Evolutionary conservation across 2,113 vertebrate genomes (phyloP).

Genomic region (Tragulus kanchil): DNA sequence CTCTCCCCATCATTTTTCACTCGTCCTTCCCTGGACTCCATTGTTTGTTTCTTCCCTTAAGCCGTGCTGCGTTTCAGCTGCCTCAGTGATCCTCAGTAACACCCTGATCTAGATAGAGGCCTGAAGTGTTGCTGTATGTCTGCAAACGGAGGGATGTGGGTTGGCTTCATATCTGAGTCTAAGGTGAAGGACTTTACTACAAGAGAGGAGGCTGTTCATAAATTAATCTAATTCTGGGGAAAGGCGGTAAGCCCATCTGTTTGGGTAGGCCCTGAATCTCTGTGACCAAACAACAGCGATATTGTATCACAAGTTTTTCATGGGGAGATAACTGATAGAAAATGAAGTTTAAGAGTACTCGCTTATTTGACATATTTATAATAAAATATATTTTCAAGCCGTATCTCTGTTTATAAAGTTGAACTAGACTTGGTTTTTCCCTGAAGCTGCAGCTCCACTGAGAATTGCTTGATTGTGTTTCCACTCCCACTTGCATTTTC

Average conservation of each 20-base stretch:
- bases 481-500: neutral
- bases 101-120: neutral
- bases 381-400: neutral
- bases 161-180: neutral
- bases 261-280: too few relatives aligned
- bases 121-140: neutral
- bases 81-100: neutral
- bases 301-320: neutral
- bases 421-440: neutral
- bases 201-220: too few relatives aligned
- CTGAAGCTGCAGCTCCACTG: neutral
- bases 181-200: neutral
- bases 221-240: neutral
- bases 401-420: neutral
- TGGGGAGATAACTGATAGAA: neutral
- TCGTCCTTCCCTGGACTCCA: neutral
- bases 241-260: too few relatives aligned
- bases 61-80: accelerated
- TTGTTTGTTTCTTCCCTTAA: neutral
- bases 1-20: neutral
- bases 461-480: neutral
- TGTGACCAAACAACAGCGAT: neutral
- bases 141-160: neutral
- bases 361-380: neutral
- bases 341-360: neutral